phyloP scores from a whole-genome alignment of 2,888 invertebrate genomes.

The Acanthosepion pharaonis region DNA sequence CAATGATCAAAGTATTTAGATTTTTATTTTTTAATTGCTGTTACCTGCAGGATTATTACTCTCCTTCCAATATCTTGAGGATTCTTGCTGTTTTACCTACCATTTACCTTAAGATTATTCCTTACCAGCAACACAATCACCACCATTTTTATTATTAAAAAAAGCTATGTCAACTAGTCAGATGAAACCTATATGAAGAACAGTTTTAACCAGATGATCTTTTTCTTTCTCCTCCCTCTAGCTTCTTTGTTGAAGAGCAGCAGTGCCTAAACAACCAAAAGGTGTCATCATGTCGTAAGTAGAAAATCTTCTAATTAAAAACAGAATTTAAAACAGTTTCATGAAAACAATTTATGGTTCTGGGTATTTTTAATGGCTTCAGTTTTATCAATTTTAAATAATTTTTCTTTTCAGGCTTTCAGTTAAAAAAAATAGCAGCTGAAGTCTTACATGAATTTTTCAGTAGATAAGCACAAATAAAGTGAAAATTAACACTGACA shows the following conservation, averaged over 20 bases:
- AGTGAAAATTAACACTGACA: background rate
- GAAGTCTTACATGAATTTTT: background rate
- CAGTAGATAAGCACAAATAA: background rate
- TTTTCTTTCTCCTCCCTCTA: background rate
- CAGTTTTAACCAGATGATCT: background rate
- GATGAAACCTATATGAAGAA: no score
- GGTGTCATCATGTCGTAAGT: conserved; percentile 33
- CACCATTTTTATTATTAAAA: no score
- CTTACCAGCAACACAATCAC: no score
- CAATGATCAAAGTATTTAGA: no score
- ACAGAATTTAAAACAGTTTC: background rate
- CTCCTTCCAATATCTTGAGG: no score
- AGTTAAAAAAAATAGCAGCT: background rate
- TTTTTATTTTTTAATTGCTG: no score
- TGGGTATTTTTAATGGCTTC: background rate
- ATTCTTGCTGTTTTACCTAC: no score
- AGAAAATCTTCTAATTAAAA: background rate
- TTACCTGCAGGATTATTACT: no score
- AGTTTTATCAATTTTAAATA: background rate
- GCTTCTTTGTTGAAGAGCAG: conserved; percentile 15
- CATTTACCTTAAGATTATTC: no score
- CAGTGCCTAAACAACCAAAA: background rate
- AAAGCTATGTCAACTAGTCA: no score
- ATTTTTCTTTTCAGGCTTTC: background rate
- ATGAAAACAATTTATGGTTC: background rate